Base-by-base conservation (phyloP, 2,888 invertebrate genomes). In the Cephus nigrinus region DNA sequence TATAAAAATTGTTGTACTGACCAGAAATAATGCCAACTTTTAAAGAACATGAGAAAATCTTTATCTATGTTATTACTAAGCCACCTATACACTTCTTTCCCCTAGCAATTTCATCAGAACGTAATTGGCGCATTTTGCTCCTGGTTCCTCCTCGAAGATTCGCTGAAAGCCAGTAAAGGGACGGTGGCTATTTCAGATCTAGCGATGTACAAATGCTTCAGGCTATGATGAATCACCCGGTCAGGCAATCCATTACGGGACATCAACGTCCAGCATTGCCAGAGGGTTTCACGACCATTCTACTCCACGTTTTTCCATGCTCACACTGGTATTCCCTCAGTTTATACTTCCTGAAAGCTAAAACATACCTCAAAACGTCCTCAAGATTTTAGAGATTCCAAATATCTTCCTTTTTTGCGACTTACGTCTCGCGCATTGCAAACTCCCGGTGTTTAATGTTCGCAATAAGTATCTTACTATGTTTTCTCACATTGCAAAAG, bases 221-320 rank as follows among this genome's bases (percentile, higher is more conserved):
- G 69, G 75, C 73, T 74, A 77, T 77, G 77, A 77, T 77, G 77
- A 77, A 77, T 77, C 77, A 77, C 77, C 77, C 74, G 23, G 69
- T 73, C 69, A 71, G 75, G 75, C 75, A 77, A 77, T 77, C 77
- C 77, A 77, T 77, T 77, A 77, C 75, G 33, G 74, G 75, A 75
- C 75, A 74, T 68, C 71, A 77, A 77, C 75, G 34, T 74, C 77
- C 75, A 75, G 71, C 77, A 75, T 55, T 71, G 69, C 75, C 75
- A 55, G 71, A 36, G 71, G 71, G 71, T 33, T 15, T 32, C 71
- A 33, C 71, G 71, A 71, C 31, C 32, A 55, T 55, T 55, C 55
- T 55, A 55, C 23, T 55, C 9, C 2, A 23, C 2, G 55, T 23
- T 55, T 55, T 55, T 55, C 23, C 55, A 15, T 55, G 55, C 55